phyloP scores from a whole-genome alignment of 1,140 invertebrate genomes.

The Lepidurus apus region DNA sequence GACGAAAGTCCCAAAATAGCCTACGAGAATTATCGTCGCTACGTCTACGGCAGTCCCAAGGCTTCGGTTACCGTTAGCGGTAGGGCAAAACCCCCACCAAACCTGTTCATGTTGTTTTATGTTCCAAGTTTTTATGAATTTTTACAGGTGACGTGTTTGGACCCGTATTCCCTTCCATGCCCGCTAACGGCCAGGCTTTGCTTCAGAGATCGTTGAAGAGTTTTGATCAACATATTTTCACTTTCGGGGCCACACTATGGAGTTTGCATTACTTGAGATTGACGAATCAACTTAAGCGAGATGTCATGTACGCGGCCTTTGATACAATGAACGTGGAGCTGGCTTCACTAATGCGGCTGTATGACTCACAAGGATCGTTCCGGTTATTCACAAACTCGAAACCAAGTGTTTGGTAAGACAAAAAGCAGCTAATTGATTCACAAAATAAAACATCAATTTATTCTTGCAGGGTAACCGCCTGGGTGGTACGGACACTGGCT shows the following conservation, averaged over 20 bases:
- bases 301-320: conserved; percentile 43
- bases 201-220: conserved; percentile 43
- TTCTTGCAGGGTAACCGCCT: conserved; percentile 48
- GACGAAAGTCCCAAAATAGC: conserved; percentile 56
- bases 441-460: conserved; percentile 5
- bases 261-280: conserved; percentile 55
- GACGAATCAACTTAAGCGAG: conserved; percentile 51
- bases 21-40: conserved; percentile 51
- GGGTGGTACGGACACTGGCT: conserved; percentile 46
- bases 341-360: conserved; percentile 46
- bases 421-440: conserved; percentile 13
- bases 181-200: conserved; percentile 39
- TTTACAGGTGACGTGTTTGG: conserved; percentile 54
- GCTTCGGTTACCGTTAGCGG: conserved; percentile 50
- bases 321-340: conserved; percentile 48
- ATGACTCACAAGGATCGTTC: conserved; percentile 46
- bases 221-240: conserved; percentile 53
- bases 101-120: neutral
- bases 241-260: conserved; percentile 55
- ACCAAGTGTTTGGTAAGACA: conserved; percentile 47
- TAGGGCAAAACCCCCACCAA: conserved; percentile 37
- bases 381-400: conserved; percentile 47
- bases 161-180: conserved; percentile 44
- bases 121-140: neutral
- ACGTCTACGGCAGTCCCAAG: conserved; percentile 50